A percentile compares a stretch with the other conserved stretches of the same genome.
Evolutionary conservation across 2,888 invertebrate genomes (phyloP).

Genomic region (Luffia ferchaultella): DNA sequence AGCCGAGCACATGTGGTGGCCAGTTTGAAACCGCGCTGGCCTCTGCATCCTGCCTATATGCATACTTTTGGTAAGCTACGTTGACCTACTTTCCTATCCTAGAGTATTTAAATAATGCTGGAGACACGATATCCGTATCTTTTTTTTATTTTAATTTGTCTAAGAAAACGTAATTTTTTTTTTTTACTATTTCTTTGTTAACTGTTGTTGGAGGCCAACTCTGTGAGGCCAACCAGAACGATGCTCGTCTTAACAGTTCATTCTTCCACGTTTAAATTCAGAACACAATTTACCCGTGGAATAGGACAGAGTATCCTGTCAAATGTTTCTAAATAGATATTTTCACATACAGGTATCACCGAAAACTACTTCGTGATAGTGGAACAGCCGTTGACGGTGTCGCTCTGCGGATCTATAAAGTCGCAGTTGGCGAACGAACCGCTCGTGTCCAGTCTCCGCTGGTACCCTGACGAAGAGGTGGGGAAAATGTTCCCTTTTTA

Average conservation of each 20-base stretch:
- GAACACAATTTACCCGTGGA: too few species aligned
- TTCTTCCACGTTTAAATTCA: too few species aligned
- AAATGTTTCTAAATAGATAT: too few species aligned
- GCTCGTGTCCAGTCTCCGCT: slow-evolving; percentile 72
- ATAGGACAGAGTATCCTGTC: too few species aligned
- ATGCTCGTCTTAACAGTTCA: too few species aligned
- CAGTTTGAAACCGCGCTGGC: slow-evolving; percentile 78
- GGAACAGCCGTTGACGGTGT: slow-evolving; percentile 86
- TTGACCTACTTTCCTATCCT: too few species aligned
- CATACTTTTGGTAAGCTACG: slow-evolving; percentile 80
- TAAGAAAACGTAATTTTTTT: not conserved
- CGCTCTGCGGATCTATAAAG: slow-evolving; percentile 67
- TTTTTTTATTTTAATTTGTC: not conserved
- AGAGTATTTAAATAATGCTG: too few species aligned
- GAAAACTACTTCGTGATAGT: slow-evolving; percentile 87
- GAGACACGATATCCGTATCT: not conserved
- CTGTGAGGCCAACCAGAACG: too few species aligned
- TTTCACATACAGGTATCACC: slow-evolving; percentile 81
- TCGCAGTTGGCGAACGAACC: slow-evolving; percentile 72
- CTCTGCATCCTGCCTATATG: slow-evolving; percentile 87
- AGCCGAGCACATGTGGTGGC: slow-evolving; percentile 75
- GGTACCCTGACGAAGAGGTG: slow-evolving; percentile 78
- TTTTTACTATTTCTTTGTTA: too few species aligned
- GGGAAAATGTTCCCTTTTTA: slow-evolving; percentile 17
- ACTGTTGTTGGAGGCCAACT: too few species aligned